Conservation (phyloP, 2,888 invertebrate species). For the Abrostola triplasia region DNA sequence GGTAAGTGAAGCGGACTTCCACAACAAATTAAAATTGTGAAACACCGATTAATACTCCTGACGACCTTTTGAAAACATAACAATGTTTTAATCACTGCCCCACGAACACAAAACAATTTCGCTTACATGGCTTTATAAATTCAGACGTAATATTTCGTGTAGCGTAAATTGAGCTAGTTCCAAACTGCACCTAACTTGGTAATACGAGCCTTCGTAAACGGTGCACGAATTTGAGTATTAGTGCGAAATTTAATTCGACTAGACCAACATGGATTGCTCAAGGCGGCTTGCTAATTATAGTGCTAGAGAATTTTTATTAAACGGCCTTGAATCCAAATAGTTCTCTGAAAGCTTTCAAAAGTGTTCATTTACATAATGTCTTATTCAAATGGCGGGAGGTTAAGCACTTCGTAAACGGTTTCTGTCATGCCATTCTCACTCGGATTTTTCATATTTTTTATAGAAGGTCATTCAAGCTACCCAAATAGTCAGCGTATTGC, state of each 20-base stretch:
- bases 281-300: slow-evolving; percentile 53
- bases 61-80: slow-evolving; percentile 15
- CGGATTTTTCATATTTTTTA: slow-evolving; percentile 1
- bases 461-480: not conserved
- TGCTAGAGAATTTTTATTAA: slow-evolving; percentile 56
- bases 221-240: slow-evolving; percentile 47
- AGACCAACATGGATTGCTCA: slow-evolving; percentile 50
- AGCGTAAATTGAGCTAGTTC: slow-evolving; percentile 62
- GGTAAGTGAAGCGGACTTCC: not conserved
- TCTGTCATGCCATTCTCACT: slow-evolving; percentile 63
- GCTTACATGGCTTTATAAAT: slow-evolving; percentile 55
- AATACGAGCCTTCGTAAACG: slow-evolving; percentile 52
- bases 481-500: too few relatives aligned
- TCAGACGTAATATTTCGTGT: slow-evolving; percentile 59
- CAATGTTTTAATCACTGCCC: slow-evolving; percentile 31
- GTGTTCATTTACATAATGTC: slow-evolving; percentile 69
- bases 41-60: slow-evolving; percentile 7
- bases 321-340: slow-evolving; percentile 59
- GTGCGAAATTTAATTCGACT: slow-evolving; percentile 52
- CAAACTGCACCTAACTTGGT: slow-evolving; percentile 62
- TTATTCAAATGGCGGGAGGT: slow-evolving; percentile 63
- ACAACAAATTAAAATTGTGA: slow-evolving; percentile 10
- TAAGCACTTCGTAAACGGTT: slow-evolving; percentile 64
- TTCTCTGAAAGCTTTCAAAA: slow-evolving; percentile 69
- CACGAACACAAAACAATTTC: slow-evolving; percentile 48